Evolutionary conservation across 2,888 invertebrate genomes (phyloP).

Genomic region (Macaria notata): DNA sequence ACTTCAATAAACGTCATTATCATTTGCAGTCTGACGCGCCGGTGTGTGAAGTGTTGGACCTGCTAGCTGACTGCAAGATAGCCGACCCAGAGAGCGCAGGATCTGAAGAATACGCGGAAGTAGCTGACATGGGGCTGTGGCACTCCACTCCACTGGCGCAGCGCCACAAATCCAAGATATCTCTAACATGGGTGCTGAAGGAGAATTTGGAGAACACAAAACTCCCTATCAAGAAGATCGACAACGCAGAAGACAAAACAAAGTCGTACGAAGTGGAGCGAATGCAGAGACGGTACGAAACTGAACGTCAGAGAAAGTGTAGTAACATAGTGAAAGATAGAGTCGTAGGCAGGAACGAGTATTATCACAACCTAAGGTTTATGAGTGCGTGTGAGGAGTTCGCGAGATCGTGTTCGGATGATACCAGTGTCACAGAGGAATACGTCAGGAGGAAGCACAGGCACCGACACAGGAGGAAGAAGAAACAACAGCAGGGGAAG

Average conservation of each 20-base stretch:
- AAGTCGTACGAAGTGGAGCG: slow-evolving; percentile 45
- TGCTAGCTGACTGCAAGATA: slow-evolving; percentile 67
- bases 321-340: slow-evolving; percentile 51
- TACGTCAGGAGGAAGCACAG: slow-evolving; percentile 69
- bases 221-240: slow-evolving; percentile 36
- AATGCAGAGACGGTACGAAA: slow-evolving; percentile 45
- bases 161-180: slow-evolving; percentile 84
- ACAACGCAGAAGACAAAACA: slow-evolving; percentile 35
- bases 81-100: slow-evolving; percentile 43
- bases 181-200: slow-evolving; percentile 88
- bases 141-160: slow-evolving; percentile 72
- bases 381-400: slow-evolving; percentile 71
- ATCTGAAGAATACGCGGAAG: slow-evolving; percentile 68
- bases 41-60: slow-evolving; percentile 65
- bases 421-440: slow-evolving; percentile 69
- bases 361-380: slow-evolving; percentile 74
- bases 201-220: slow-evolving; percentile 80
- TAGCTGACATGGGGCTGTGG: slow-evolving; percentile 76
- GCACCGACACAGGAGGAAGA: slow-evolving; percentile 74
- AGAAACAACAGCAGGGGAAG: slow-evolving; percentile 34
- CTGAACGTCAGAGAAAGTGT: slow-evolving; percentile 55
- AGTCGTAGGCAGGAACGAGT: slow-evolving; percentile 70
- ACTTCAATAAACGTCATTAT: slow-evolving; percentile 11
- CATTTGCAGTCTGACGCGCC: slow-evolving; percentile 49
- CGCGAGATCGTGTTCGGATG: slow-evolving; percentile 59